Conservation (phyloP, 37 sponge, comb jelly and placozoan species). For the Theonella swinhoei region DNA sequence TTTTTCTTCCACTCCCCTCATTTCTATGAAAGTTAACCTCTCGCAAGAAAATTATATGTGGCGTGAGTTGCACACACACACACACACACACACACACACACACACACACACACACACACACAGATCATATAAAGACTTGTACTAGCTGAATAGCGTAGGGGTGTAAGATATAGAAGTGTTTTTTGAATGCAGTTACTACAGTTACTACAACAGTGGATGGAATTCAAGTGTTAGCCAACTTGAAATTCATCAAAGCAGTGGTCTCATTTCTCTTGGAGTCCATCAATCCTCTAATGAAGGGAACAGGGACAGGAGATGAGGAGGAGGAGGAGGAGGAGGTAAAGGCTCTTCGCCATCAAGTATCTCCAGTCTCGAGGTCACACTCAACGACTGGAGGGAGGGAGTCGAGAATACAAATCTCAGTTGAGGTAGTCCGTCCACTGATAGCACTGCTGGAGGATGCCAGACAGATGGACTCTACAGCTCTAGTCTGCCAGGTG, state of each 20-base stretch:
- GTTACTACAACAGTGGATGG: conserved; percentile 29
- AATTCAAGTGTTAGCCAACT: conserved; percentile 44
- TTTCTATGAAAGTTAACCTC: too few relatives aligned
- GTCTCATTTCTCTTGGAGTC: conserved; percentile 27
- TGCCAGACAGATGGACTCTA: conserved; percentile 3
- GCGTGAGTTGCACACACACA: too few relatives aligned
- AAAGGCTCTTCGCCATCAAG: background rate
- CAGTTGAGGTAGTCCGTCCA: conserved; percentile 11
- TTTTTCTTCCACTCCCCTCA: too few relatives aligned
- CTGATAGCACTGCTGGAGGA: conserved; percentile 57
- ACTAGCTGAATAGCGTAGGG: too few relatives aligned
- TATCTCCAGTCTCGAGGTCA: background rate
- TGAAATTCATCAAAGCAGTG: conserved; percentile 46
- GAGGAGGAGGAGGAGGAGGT: background rate
- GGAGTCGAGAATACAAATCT: conserved; percentile 5
- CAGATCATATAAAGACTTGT: too few relatives aligned
- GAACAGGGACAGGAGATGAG: background rate
- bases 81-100: too few relatives aligned
- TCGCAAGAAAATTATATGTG: too few relatives aligned
- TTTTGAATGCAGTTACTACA: conserved; percentile 25
- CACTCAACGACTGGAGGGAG: background rate
- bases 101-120: too few relatives aligned
- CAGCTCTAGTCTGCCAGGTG: conserved; percentile 46
- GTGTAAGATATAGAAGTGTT: too few relatives aligned
- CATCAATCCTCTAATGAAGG: conserved; percentile 22